Base-by-base conservation (phyloP, 2,888 invertebrate genomes). In the Ectropis crepuscularia region DNA sequence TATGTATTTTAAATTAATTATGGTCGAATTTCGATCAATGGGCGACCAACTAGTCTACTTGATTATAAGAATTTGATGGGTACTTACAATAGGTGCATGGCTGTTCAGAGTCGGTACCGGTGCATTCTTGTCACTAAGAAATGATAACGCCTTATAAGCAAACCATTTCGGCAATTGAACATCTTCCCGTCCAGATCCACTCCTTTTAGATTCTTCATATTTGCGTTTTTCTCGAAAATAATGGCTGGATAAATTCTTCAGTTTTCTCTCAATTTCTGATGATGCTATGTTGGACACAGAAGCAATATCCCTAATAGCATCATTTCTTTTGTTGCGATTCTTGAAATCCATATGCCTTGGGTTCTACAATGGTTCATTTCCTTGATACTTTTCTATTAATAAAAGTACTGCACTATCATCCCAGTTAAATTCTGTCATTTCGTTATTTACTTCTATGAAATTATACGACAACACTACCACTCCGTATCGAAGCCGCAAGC, bases 351-450 rank as follows among this genome's bases (percentile, higher is more conserved):
- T 28, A 69, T 72, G 55, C 61, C 64, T 73, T 68, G 72, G 68
- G 62, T 69, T 69, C 72, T 70, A 73, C 62, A 69, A 68, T 68
- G 39, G 61, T 69, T 71, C 68, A 68, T 68, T 68, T 73, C 71
- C 69, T 63, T 74, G 72, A 72, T 67, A 71, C 68, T 72, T 72
- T 74, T 72, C 72, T 67, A 74, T 74, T 69, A 72, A 71, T 66
- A 72, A 67, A 65, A 73, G 68, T 69, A 68, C 70, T 67, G 68
- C 68, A 69, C 63, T 69, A 65, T 71, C 69, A 67, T 70, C 67
- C 68, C 72, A 72, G 62, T 72, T 70, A 72, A 73, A 71, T 70
- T 72, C 65, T 67, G 67, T 64, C 67, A 71, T 64, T 67, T 65
- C 60, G 67, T 65, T 67, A 68, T 67, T 65, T 63, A 58, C 58